Base-by-base conservation (phyloP, 2,797 vertebrate genomes). In the Diplodus puntazzo region DNA sequence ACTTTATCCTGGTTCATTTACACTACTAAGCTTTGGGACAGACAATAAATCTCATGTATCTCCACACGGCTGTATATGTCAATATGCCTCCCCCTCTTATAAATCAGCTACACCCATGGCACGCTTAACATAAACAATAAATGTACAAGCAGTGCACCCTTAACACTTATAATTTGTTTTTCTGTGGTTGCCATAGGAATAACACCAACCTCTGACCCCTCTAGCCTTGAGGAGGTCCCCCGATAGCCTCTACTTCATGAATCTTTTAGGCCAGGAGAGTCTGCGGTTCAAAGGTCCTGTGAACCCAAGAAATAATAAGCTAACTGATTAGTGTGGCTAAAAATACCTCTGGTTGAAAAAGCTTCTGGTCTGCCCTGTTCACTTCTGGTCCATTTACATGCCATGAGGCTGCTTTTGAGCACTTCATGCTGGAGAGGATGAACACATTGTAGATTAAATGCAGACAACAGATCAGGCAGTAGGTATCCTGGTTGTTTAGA, bases 291-390 rank as follows among this genome's bases (percentile, higher is more conserved):
- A 93, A 92, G 92, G 94, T 94, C 87, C 84, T 84, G 87, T 87
- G 89, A 95, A 95, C 90, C 92, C 53, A 11, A 90, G 90, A 94
- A 94, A 93, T 94, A 94, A 95, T 89, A 94, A 95, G 93, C 90
- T 91, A 82, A 83, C 90, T 94, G 93, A 95, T 95, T 95, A 94
- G 92, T 82, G 88, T 62, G 74, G 80, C 89, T 92, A 92, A 94
- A 92, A 93, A 94, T 93, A 93, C 87, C 79, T 59, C 73, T 75
- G 76, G 81, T 81, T 73, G 54, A 73, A 85, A 86, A 74, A 76
- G 57, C 75, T 80, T 74, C 83, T 20, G 85, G 72, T 86, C 27
- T n/a, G 81, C 76, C 64, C 21, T 3, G 79, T 79, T 64, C 23
- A 46, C 77, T 76, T 62, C 72, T 49, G 67, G 55, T 79, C 69